Conservation (phyloP, 2,113 vertebrate genomes). For the Pseudorasbora parva region DNA sequence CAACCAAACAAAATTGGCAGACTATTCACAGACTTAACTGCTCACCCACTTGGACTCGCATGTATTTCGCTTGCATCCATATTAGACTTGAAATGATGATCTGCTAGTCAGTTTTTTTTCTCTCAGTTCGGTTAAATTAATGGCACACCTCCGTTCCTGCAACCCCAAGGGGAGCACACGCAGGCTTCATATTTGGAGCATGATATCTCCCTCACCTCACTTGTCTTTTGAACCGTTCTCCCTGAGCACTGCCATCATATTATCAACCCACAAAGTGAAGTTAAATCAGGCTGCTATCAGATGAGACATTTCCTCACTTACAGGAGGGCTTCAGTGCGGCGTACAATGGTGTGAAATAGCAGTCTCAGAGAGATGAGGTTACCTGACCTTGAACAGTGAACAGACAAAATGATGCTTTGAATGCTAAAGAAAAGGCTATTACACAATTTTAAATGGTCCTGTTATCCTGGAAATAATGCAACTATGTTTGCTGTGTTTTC, state of each 20-base stretch:
- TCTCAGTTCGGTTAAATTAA: background rate
- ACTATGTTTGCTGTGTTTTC: background rate
- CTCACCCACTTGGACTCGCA: background rate
- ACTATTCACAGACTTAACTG: background rate
- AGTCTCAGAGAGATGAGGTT: conserved; percentile 55
- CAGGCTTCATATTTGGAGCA: conserved; percentile 48
- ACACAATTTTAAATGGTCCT: background rate
- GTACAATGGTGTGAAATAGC: conserved; percentile 56
- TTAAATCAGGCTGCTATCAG: conserved; percentile 66
- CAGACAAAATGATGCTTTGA: conserved; percentile 18
- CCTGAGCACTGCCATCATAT: conserved; percentile 49
- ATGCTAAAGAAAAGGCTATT: background rate
- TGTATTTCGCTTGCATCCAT: background rate
- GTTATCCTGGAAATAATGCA: background rate
- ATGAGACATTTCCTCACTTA: conserved; percentile 54
- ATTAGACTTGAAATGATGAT: background rate
- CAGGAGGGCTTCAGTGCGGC: conserved; percentile 59
- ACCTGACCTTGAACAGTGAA: conserved; percentile 55
- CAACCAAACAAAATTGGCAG: background rate
- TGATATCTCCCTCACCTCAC: conserved; percentile 46
- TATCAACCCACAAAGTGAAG: conserved; percentile 52
- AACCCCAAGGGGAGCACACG: conserved; percentile 23
- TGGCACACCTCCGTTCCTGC: background rate
- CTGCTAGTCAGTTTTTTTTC: background rate
- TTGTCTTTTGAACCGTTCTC: conserved; percentile 61